Evolutionary conservation across 2,113 vertebrate genomes (phyloP), one percentile per base, ranked within the genome.

Genomic region (Sander lucioperca): DNA sequence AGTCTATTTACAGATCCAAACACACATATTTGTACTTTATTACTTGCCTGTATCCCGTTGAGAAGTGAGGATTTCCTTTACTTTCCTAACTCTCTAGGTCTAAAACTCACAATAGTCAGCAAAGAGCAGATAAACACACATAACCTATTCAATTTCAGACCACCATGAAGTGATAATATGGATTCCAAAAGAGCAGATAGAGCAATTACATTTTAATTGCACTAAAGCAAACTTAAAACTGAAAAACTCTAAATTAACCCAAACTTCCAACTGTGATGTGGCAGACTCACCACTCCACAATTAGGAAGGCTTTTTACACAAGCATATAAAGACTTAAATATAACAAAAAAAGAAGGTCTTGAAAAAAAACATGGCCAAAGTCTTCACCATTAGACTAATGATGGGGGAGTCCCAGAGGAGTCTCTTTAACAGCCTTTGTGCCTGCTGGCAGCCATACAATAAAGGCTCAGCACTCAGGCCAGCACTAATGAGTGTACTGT

Each of bases 181-280:
- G 48, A 8, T 45, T 39, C 13, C 67, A 30, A 23, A 69, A 43
- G 57, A 64, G 36, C 61, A 50, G 39, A 54, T 25, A 54, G 54
- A 39, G 27, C n/a, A 61, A 25, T 69, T 77, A 14, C 23, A 48
- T 68, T 73, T 83, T 21, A 57, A 75, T n/a, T 27, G 36, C 43
- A 72, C 25, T 57, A 48, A 71, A 50, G 30, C 21, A 25, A 81
- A 74, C 18, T 23, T 67, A 21, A 68, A 53, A 45, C 27, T 53
- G 39, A 33, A 82, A 57, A 70, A 36, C 36, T 74, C 16, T 8
- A 81, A 83, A 75, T 68, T 9, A 74, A 80, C 59, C 69, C 6
- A 63, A 77, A 45, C 47, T 16, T 74, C 59, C n/a, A 67, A 25
- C 64, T 67, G 47, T 48, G 51, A 83, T 27, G 54, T 71, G 72